Conservation (phyloP, 2,888 invertebrate species). For the Tachina lurida region DNA sequence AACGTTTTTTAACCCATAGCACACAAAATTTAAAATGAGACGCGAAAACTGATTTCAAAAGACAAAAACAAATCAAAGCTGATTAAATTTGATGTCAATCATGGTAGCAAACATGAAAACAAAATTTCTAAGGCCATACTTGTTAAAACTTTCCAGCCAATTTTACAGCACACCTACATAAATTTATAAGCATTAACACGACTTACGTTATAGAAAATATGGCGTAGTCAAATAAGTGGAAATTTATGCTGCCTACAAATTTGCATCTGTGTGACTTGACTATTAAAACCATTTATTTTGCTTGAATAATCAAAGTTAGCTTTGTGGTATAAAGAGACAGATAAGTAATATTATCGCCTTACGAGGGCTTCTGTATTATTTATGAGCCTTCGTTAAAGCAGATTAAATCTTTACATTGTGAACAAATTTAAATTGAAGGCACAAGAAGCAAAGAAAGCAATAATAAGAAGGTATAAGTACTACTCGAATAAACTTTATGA, state of each 20-base stretch:
- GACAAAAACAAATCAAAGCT: background rate
- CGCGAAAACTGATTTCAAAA: background rate
- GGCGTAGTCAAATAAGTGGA: background rate
- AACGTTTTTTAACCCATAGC: background rate
- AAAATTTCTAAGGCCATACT: background rate
- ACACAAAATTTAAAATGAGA: background rate
- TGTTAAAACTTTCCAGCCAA: background rate
- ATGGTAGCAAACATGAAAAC: background rate
- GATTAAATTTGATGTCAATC: background rate
- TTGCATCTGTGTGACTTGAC: background rate
- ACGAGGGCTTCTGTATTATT: no score
- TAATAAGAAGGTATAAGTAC: no score
- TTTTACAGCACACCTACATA: background rate
- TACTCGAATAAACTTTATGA: no score
- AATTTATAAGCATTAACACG: background rate
- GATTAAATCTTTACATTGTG: no score
- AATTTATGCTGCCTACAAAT: background rate
- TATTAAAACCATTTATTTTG: background rate
- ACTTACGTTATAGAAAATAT: background rate
- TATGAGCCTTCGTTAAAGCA: no score
- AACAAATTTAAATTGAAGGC: no score
- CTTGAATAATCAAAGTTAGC: background rate
- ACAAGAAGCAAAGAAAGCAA: no score
- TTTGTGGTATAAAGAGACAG: background rate
- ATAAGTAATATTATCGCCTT: no score